These are phyloP conservation scores for Microhierax caerulescens DNA, from an alignment of 2,797 vertebrate genomes.

Conservation along the genomic window DNA sequence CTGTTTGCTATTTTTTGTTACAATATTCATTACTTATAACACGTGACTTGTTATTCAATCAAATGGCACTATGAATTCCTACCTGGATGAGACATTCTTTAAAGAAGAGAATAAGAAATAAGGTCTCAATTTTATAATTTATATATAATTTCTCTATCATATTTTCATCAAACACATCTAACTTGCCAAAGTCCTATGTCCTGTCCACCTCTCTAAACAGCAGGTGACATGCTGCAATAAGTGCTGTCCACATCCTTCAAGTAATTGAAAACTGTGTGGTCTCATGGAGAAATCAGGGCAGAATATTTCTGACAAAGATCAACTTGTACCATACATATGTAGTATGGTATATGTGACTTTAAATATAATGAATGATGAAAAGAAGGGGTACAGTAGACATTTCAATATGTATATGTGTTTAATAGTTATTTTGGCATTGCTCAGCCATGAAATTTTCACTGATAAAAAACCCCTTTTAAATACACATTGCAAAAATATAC, in stretches of 20 bases:
- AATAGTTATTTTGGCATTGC: neutral
- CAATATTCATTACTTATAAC: neutral
- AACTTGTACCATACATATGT: neutral
- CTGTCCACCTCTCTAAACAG: neutral
- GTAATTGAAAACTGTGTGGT: neutral
- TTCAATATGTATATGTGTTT: neutral
- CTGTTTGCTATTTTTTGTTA: neutral
- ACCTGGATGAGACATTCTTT: neutral
- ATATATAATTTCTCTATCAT: neutral
- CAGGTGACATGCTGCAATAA: neutral
- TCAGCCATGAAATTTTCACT: neutral
- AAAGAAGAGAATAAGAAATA: neutral
- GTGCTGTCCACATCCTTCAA: neutral
- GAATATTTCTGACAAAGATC: neutral
- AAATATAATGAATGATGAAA: neutral
- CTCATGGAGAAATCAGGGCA: neutral
- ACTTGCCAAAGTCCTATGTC: neutral
- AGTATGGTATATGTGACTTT: neutral
- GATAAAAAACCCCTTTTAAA: neutral
- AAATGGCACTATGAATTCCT: neutral
- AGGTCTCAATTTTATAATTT: neutral
- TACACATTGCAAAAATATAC: neutral
- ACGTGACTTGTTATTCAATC: neutral
- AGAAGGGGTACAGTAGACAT: neutral
- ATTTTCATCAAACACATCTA: neutral